These are phyloP conservation scores for Dromococcyx pavoninus DNA, from an alignment of 2,797 vertebrate genomes.

Conservation along the genomic window DNA sequence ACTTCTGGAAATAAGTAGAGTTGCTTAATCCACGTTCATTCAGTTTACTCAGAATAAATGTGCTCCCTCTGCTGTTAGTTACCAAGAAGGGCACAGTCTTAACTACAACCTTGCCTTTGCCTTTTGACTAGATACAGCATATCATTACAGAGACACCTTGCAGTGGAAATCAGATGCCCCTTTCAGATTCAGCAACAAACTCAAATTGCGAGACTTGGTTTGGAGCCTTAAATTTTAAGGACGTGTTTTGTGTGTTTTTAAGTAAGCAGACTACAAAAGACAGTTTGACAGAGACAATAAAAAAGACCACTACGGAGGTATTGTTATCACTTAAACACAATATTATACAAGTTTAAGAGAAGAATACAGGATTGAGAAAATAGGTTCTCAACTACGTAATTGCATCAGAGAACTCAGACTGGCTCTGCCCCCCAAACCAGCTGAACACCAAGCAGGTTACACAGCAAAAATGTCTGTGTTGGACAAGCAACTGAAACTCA, in stretches of 20 bases:
- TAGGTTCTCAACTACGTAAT: neutral
- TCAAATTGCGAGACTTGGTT: rapidly evolving
- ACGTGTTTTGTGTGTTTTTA: neutral
- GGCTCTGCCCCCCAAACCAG: neutral
- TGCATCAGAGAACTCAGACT: neutral
- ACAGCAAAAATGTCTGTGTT: neutral
- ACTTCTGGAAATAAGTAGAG: neutral
- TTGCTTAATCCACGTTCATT: rapidly evolving
- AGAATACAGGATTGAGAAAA: neutral
- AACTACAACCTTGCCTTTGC: neutral
- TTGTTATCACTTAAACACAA: neutral
- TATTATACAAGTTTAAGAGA: neutral
- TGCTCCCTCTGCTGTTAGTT: conserved; percentile 30
- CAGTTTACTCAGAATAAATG: neutral
- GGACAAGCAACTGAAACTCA: neutral
- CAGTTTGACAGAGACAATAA: neutral
- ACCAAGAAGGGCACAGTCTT: rapidly evolving
- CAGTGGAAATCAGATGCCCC: neutral
- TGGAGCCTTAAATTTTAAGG: neutral
- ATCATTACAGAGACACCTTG: neutral
- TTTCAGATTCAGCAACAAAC: neutral
- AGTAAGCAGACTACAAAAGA: neutral
- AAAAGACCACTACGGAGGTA: neutral
- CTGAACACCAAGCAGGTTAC: neutral
- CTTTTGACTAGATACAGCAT: neutral